Evolutionary conservation across 2,113 vertebrate genomes (phyloP), one percentile per base, ranked within the genome.

Genomic region (Podiceps cristatus): DNA sequence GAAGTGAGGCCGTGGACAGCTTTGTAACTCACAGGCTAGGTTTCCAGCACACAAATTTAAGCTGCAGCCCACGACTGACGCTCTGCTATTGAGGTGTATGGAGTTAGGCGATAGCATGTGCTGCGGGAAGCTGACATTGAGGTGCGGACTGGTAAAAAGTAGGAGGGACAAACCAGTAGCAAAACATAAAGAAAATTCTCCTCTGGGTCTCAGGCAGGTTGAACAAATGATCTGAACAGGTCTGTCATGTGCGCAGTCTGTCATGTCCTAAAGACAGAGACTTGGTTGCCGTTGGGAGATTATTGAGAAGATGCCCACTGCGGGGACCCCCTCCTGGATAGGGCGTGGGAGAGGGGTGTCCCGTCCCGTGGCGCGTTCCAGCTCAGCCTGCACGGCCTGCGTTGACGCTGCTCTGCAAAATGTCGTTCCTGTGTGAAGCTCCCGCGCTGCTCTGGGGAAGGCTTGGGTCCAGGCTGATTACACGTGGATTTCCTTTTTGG

Each of bases 361-460:
- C 58, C 0, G 53, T 11, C 37, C 58, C 0, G 0, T 28, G 22
- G 25, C 27, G 22, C 0, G 0, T 73, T 68, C 27, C 8, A 29
- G 37, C 42, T 40, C 63, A 72, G 63, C 19, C 62, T 73, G 29
- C 31, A 8, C 63, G 68, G 63, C 19, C 62, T 73, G 29, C 31
- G 9, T 9, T 11, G 64, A 9, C 0, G 14, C n/a, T 35, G 56
- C 56, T 45, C 27, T n/a, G 44, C 25, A 56, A 71, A 66, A 50
- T 45, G 17, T 15, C 33, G 22, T 2, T 92, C 28, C 60, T 66
- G 3, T 28, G 42, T 31, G n/a, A 45, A 77, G 22, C 33, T 75
- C 75, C 76, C 33, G 44, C 6, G 7, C 81, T 29, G 33, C 37
- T 74, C 8, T 37, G 40, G 13, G 11, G 11, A 88, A 85, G 42